Evolutionary conservation across 2,797 vertebrate species (phyloP).

Genomic region (Mus minutoides): DNA sequence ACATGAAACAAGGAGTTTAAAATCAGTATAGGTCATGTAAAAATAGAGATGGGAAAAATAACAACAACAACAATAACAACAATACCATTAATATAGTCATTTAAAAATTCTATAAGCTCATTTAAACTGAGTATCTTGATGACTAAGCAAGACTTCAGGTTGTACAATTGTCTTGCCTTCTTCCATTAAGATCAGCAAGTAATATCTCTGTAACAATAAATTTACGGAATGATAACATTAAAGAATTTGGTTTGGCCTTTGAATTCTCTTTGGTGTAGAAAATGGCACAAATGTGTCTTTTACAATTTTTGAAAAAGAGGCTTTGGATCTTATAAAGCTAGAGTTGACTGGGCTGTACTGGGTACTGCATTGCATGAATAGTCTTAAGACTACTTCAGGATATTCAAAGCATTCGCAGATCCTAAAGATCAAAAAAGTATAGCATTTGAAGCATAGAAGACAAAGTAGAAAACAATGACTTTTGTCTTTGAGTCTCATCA

Average conservation of each 20-base stretch:
- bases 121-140: constrained; percentile 22
- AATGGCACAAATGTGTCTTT: background rate
- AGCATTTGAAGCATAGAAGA: background rate
- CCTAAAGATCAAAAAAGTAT: background rate
- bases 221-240: background rate
- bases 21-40: background rate
- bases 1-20: background rate
- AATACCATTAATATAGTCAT: background rate
- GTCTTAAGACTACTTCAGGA: constrained; percentile 27
- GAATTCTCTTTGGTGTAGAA: background rate
- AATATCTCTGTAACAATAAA: background rate
- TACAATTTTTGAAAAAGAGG: background rate
- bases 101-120: background rate
- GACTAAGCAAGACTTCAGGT: constrained; percentile 6
- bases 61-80: background rate
- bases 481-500: background rate
- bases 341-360: background rate
- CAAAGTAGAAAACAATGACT: background rate
- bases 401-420: background rate
- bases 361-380: background rate
- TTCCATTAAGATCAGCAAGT: background rate
- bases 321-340: background rate
- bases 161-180: background rate
- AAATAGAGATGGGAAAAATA: no score
- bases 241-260: background rate